These are phyloP conservation scores for Sebastes cheni DNA, from an alignment of 2,797 vertebrate species.

Conservation along the genomic window DNA sequence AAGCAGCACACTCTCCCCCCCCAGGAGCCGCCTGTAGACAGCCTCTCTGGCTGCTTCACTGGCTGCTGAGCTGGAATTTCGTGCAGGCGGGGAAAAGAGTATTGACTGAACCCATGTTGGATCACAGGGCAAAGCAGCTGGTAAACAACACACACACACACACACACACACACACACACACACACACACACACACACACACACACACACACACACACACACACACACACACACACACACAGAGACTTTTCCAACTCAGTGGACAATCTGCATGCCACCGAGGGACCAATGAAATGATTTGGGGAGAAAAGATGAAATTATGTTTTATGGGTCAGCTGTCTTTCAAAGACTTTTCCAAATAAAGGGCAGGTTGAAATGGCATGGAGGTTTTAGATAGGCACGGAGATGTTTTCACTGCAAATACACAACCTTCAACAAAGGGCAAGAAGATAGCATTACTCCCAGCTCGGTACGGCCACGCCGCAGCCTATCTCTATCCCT, in stretches of 20 bases:
- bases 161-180: no score
- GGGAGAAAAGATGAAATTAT: slow-evolving; percentile 31
- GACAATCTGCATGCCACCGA: slow-evolving; percentile 14
- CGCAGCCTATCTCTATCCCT: slow-evolving; percentile 6
- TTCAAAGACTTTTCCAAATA: slow-evolving; percentile 24
- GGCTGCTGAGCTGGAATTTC: slow-evolving; percentile 47
- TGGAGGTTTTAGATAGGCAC: slow-evolving; percentile 1
- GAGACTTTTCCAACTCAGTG: slow-evolving; percentile 10
- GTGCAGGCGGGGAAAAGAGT: slow-evolving; percentile 27
- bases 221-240: no score
- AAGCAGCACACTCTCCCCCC: slow-evolving; percentile 56
- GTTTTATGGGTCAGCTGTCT: slow-evolving; percentile 57
- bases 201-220: not conserved
- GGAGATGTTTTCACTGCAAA: slow-evolving; percentile 31
- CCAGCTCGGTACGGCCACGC: not conserved
- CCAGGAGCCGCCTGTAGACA: slow-evolving; percentile 49
- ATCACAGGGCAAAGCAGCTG: slow-evolving; percentile 40
- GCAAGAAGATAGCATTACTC: slow-evolving; percentile 31
- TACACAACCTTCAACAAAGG: slow-evolving; percentile 46
- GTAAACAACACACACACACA: slow-evolving; percentile 47
- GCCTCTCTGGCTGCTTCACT: slow-evolving; percentile 37
- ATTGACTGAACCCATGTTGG: slow-evolving; percentile 40
- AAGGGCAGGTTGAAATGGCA: slow-evolving; percentile 38
- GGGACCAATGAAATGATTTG: slow-evolving; percentile 40
- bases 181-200: not conserved